phyloP scores from a whole-genome alignment of 2,797 vertebrate genomes.

The Thripadectes ignobilis region DNA sequence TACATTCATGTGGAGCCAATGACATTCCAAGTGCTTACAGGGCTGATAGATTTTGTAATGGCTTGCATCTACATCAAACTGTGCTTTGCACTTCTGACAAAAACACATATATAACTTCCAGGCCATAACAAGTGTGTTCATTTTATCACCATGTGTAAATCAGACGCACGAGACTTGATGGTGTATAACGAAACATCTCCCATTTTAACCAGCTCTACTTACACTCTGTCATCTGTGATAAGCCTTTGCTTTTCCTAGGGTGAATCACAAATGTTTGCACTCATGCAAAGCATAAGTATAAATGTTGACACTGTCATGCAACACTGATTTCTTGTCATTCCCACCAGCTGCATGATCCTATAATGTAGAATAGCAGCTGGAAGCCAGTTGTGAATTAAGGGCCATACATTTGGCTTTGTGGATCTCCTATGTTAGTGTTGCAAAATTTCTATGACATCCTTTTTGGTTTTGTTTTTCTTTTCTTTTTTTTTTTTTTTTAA shows the following conservation, averaged over 20 bases:
- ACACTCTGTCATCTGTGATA: slow-evolving; percentile 3
- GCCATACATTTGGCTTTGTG: neutral
- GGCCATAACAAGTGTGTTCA: neutral
- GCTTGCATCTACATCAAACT: neutral
- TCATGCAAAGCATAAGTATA: slow-evolving; percentile 35
- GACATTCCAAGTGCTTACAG: neutral
- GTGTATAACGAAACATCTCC: neutral
- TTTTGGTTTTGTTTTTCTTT: neutral
- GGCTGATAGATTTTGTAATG: neutral
- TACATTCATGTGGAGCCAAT: neutral
- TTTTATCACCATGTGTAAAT: slow-evolving; percentile 4
- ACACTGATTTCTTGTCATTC: slow-evolving; percentile 48
- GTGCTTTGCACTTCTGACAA: neutral
- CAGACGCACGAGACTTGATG: slow-evolving; percentile 9
- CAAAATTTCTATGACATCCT: neutral
- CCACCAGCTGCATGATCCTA: neutral
- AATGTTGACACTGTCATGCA: slow-evolving; percentile 14
- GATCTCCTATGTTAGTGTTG: neutral
- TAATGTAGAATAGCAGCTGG: neutral
- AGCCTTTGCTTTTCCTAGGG: neutral
- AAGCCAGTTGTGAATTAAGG: slow-evolving; percentile 2
- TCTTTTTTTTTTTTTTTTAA: neutral
- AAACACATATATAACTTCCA: neutral
- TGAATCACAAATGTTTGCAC: slow-evolving; percentile 54
- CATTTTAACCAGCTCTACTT: slow-evolving; percentile 19